A percentile compares a stretch with the other conserved stretches of the same genome.
Evolutionary conservation across 2,797 vertebrate species (phyloP).

Genomic region (Loriculus beryllinus): DNA sequence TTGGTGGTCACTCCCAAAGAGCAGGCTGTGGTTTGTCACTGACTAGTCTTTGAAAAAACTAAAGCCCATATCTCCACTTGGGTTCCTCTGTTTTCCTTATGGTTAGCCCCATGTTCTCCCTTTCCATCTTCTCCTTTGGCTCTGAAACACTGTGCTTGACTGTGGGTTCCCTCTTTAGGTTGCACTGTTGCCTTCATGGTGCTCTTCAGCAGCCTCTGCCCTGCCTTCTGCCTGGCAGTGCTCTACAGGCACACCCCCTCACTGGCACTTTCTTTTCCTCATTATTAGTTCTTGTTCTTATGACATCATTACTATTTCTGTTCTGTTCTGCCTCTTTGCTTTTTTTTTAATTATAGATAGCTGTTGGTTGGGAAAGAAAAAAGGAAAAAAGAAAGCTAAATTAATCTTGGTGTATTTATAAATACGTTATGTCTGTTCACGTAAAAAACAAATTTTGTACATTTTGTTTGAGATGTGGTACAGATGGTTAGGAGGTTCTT

Average conservation of each 20-base stretch:
- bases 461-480: not conserved
- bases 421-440: not conserved
- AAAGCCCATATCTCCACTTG: not conserved
- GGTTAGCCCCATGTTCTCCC: not conserved
- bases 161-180: not conserved
- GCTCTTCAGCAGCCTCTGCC: not conserved
- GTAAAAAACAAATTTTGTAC: fast-evolving
- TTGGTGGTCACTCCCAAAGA: not conserved
- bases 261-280: not conserved
- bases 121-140: not conserved
- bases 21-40: not conserved
- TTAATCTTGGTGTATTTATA: not conserved
- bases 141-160: not conserved
- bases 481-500: not conserved
- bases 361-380: not conserved
- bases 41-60: not conserved
- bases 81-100: not conserved
- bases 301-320: not conserved
- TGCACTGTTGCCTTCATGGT: not conserved
- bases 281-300: not conserved
- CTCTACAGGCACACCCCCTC: not conserved
- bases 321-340: not conserved
- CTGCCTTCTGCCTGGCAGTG: not conserved
- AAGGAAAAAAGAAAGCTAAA: not conserved
- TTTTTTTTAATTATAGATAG: not conserved